These are phyloP conservation scores for Agapornis roseicollis DNA, from an alignment of 2,113 vertebrate species.

Conservation along the genomic window DNA sequence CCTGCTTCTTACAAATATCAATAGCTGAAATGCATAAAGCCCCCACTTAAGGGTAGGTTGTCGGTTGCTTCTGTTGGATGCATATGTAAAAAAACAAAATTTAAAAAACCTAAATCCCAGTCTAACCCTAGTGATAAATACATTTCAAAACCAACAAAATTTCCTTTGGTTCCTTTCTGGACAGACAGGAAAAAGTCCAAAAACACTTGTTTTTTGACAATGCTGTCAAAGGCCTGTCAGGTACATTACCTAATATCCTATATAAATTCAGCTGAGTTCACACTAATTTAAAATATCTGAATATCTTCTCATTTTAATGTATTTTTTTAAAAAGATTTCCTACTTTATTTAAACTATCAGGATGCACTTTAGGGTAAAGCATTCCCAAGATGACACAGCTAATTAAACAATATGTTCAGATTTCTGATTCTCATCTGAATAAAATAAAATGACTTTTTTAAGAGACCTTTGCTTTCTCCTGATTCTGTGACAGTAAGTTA, in stretches of 20 bases:
- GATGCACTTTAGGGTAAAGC: background rate
- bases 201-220: background rate
- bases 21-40: background rate
- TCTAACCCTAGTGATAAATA: background rate
- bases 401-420: background rate
- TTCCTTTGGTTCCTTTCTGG: background rate
- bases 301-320: background rate
- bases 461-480: background rate
- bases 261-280: background rate
- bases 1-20: background rate
- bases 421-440: background rate
- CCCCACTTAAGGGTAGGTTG: too few species aligned
- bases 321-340: background rate
- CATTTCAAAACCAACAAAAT: background rate
- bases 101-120: background rate
- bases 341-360: background rate
- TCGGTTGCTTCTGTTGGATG: background rate
- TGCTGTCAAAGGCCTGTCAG: background rate
- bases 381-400: background rate
- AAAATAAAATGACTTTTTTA: background rate
- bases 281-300: background rate
- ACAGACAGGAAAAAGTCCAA: background rate
- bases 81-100: background rate
- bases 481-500: background rate
- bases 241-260: background rate